Conservation (phyloP, 1,140 invertebrate species). For the Riptortus pedestris region DNA sequence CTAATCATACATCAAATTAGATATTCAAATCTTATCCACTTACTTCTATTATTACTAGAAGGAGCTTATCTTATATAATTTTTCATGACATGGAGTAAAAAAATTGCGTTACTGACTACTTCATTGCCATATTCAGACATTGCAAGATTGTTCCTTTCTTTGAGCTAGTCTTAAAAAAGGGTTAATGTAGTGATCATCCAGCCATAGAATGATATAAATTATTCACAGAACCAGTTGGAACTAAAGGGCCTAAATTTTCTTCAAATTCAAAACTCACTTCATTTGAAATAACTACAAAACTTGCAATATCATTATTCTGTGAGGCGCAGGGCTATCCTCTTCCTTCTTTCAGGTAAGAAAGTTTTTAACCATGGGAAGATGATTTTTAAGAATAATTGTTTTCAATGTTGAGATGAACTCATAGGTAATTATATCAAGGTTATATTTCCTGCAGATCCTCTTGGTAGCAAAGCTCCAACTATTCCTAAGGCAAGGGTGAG, state of each 20-base stretch:
- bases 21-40: too few relatives aligned
- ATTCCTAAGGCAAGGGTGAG: conserved; percentile 37
- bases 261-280: conserved; percentile 38
- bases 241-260: conserved; percentile 56
- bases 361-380: background rate
- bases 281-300: conserved; percentile 31
- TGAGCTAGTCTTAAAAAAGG: too few relatives aligned
- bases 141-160: too few relatives aligned
- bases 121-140: too few relatives aligned
- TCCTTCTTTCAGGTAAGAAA: conserved; percentile 52
- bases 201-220: too few relatives aligned
- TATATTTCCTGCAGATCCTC: conserved; percentile 40
- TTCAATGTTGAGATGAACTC: too few relatives aligned
- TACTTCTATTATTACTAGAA: too few relatives aligned
- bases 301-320: conserved; percentile 38
- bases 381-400: background rate
- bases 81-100: too few relatives aligned
- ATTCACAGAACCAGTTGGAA: conserved; percentile 54
- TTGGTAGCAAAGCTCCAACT: conserved; percentile 44
- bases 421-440: background rate
- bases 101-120: too few relatives aligned
- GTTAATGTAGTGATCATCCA: too few relatives aligned
- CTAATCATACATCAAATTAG: too few relatives aligned
- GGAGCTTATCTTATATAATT: too few relatives aligned
- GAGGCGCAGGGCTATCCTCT: conserved; percentile 46